phyloP scores from a whole-genome alignment of 2,888 invertebrate species.

The Craniophora ligustri region DNA sequence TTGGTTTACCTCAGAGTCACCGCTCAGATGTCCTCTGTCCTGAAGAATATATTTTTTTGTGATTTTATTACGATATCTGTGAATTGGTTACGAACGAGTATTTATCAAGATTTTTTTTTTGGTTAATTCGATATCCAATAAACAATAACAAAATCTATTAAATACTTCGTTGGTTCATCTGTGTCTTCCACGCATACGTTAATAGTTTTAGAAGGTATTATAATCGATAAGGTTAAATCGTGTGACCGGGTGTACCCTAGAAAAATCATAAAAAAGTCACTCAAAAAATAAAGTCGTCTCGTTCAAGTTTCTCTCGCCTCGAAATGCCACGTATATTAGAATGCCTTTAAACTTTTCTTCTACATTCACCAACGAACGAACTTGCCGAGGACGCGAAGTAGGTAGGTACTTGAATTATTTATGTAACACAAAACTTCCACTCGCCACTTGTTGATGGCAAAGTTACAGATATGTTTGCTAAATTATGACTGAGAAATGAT shows the following conservation, averaged over 20 bases:
- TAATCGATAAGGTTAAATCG: too few relatives aligned
- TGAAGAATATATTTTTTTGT: too few relatives aligned
- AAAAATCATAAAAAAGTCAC: neutral
- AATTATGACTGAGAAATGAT: conserved; percentile 34
- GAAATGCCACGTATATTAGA: conserved; percentile 6
- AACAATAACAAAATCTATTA: too few relatives aligned
- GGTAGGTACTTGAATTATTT: conserved; percentile 51
- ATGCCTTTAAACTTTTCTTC: conserved; percentile 26
- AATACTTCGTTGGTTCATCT: too few relatives aligned
- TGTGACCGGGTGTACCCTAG: neutral
- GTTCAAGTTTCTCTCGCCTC: neutral
- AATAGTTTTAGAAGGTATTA: too few relatives aligned
- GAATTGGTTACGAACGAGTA: too few relatives aligned
- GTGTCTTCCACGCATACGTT: too few relatives aligned
- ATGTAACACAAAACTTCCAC: conserved; percentile 49
- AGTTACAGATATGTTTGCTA: conserved; percentile 45
- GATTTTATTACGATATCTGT: too few relatives aligned
- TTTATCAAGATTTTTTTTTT: too few relatives aligned
- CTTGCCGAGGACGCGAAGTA: neutral
- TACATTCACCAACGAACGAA: conserved; percentile 23
- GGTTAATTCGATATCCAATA: too few relatives aligned
- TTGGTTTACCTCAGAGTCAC: too few relatives aligned
- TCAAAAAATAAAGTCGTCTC: neutral
- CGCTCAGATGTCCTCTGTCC: too few relatives aligned
- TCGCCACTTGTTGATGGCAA: conserved; percentile 71